Percentiles rank a stretch among this genome's conserved stretches.
Conservation (phyloP, 2,888 invertebrate species). For the Stenotaenia linearis region DNA sequence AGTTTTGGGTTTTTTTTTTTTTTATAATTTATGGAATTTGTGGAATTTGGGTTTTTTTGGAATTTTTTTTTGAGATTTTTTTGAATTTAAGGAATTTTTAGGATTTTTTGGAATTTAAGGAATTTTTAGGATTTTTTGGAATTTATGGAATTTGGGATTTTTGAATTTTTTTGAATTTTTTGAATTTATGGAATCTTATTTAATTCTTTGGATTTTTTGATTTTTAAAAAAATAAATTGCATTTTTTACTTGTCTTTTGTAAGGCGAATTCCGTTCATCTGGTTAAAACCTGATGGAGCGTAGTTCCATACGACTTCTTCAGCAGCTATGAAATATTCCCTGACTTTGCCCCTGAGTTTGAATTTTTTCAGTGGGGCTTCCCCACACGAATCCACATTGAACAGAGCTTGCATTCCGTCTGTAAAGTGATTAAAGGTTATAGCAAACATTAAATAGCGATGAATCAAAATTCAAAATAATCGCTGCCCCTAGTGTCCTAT, state of each 20-base stretch:
- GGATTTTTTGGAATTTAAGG: too few species aligned
- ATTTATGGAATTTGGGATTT: too few species aligned
- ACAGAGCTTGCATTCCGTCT: slow-evolving; percentile 38
- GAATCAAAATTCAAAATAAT: too few species aligned
- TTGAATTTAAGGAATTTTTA: too few species aligned
- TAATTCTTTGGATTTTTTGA: neutral
- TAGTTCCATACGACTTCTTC: slow-evolving; percentile 38
- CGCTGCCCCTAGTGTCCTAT: too few species aligned
- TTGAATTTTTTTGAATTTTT: neutral
- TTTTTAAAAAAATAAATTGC: neutral
- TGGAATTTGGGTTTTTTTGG: too few species aligned
- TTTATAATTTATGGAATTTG: too few species aligned
- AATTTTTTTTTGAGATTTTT: too few species aligned
- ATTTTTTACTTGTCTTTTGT: slow-evolving; percentile 31
- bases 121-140: too few species aligned
- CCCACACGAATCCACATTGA: slow-evolving; percentile 34
- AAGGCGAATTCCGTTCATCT: slow-evolving; percentile 28
- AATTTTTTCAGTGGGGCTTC: neutral
- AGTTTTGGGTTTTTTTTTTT: too few species aligned
- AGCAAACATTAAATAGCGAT: neutral
- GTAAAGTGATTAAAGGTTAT: neutral
- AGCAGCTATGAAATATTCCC: slow-evolving; percentile 37
- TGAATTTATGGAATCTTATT: neutral
- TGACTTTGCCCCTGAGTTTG: neutral
- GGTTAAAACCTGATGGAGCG: slow-evolving; percentile 37